Evolutionary conservation across 2,888 invertebrate genomes (phyloP), one percentile per base, ranked within the genome.

Genomic region (Watsonalla cultraria): DNA sequence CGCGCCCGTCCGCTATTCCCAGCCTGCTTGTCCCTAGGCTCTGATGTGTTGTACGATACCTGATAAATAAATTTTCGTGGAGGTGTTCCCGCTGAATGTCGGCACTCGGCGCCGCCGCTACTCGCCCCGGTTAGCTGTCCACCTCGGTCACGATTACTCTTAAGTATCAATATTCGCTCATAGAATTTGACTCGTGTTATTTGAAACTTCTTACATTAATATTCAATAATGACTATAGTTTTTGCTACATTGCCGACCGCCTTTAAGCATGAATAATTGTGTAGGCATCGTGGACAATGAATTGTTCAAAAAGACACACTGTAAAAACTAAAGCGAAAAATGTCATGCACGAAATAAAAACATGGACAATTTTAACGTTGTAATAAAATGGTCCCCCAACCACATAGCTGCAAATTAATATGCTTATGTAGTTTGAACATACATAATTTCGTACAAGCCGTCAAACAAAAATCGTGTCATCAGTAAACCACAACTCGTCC

Each of bases 61-160:
- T 64, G 82, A 85, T 84, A 82, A 83, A 86, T 88, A 86, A 82
- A 84, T 79, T 76, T 76, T 75, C 74, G 69, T 73, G 67, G 59
- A 64, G 65, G 74, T 68, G 71, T 76, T 75, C 74, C 74, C 71
- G 66, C 66, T 68, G 76, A 73, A 77, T 70, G 76, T 75, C 76
- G 72, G 70, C 79, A 74, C 76, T 76, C 62, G 60, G 66, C 67
- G 66, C 74, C 77, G 68, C 58, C 57, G 54, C 74, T 66, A 74
- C 72, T 75, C 72, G 66, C 66, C 70, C 63, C 66, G 65, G 64
- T 76, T 79, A 79, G 80, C 82, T 80, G 79, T 82, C 70, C 66
- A 68, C 65, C 67, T 68, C 74, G 77, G 74, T 80, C 80, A 79
- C 78, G 76, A 69, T 70, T 74, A 68, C 74, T 74, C 69, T 75